Conservation (phyloP, 2,888 invertebrate genomes). For the Siphonodentalium dalli region DNA sequence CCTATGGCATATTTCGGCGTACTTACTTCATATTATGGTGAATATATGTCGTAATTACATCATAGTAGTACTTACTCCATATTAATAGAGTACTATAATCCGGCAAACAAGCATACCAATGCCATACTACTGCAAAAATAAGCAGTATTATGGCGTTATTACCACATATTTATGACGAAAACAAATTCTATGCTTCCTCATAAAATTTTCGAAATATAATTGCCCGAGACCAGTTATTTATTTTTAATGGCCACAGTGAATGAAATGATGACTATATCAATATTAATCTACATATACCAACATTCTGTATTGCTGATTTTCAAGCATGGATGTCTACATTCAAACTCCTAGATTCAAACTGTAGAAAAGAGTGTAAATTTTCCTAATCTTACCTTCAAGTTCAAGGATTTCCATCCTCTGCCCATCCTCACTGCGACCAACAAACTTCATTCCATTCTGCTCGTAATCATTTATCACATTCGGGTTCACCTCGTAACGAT, state of each 20-base stretch:
- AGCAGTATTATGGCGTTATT: too few species aligned
- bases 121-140: too few species aligned
- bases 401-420: constrained; percentile 94
- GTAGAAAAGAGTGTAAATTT: background rate
- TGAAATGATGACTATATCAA: background rate
- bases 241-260: background rate
- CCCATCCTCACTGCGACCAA: constrained; percentile 79
- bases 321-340: background rate
- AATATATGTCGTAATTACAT: too few species aligned
- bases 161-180: too few species aligned
- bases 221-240: too few species aligned
- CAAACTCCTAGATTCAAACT: background rate
- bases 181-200: too few species aligned
- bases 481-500: constrained; percentile 97
- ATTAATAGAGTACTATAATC: too few species aligned
- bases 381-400: constrained; percentile 69
- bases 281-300: background rate
- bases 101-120: too few species aligned
- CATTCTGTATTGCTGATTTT: background rate
- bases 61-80: too few species aligned
- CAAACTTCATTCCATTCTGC: constrained; percentile 84
- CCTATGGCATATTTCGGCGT: too few species aligned
- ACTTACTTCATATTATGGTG: too few species aligned
- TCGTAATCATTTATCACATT: constrained; percentile 79
- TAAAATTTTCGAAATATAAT: too few species aligned